phyloP scores from a whole-genome alignment of 92 coral and sea anemone genomes.

The Epizoanthus ramosus region DNA sequence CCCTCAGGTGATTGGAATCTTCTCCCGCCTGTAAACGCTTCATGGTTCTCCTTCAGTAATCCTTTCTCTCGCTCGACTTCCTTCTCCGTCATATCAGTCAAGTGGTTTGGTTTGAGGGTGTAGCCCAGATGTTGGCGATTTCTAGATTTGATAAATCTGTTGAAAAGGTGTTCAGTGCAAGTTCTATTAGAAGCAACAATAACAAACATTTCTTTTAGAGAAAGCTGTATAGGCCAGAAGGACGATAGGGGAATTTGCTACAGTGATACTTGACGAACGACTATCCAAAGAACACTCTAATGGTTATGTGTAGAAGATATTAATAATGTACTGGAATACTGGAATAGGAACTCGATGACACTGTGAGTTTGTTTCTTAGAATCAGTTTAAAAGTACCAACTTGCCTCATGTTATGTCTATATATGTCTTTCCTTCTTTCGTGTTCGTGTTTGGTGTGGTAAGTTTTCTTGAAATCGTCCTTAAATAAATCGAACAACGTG shows the following conservation, averaged over 20 bases:
- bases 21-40: slow-evolving; percentile 57
- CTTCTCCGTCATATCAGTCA: slow-evolving; percentile 90
- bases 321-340: no score
- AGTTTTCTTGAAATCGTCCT: slow-evolving; percentile 61
- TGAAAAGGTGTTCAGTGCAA: neutral
- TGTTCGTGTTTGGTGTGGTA: slow-evolving; percentile 81
- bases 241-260: no score
- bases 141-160: slow-evolving; percentile 89
- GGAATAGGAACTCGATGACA: no score
- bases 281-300: no score
- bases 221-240: no score
- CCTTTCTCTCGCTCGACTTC: slow-evolving; percentile 83
- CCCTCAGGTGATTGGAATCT: slow-evolving; percentile 62
- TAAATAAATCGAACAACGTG: slow-evolving; percentile 71
- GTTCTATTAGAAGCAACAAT: no score
- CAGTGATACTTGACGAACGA: no score
- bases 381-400: neutral
- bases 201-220: no score
- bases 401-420: slow-evolving; percentile 95
- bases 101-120: slow-evolving; percentile 87
- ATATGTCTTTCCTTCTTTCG: slow-evolving; percentile 87
- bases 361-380: neutral
- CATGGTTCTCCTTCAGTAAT: slow-evolving; percentile 48
- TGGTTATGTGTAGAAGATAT: no score
- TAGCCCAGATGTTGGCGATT: slow-evolving; percentile 94